Base-by-base conservation (phyloP, 2,113 vertebrate species). In the Acanthochromis polyacanthus region DNA sequence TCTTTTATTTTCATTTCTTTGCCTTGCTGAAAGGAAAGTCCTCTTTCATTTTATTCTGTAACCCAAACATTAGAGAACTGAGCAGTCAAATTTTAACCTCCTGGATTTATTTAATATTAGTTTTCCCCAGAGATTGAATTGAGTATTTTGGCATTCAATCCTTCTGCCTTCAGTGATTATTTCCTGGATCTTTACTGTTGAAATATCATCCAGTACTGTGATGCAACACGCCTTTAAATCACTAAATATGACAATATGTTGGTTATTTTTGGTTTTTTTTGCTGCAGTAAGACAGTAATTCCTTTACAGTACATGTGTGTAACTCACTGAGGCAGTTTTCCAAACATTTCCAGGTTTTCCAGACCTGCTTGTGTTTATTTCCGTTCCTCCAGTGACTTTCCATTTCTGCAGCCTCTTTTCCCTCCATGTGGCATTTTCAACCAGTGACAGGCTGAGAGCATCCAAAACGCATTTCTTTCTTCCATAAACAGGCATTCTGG, bases 321-420 rank as follows among this genome's bases (percentile, higher is more conserved):
- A 23, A 22, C 5, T 51, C 56, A 50, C 61, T 30, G 20, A 71
- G 58, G 53, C 53, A 45, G 36, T 64, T 82, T 85, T 83, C 52
- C 72, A 73, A 64, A 40, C 32, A 77, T 80, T 80, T 46, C 66
- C 38, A 69, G 5, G 72, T 38, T 71, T 89, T 86, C 80, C 79
- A 71, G 46, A 19, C 50, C 52, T 51, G 30, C 46, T 9, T 8
- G 0, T 78, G 63, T 83, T 86, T 88, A 68, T 89, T 88, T 90
- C 72, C 69, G 78, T 80, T 82, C 11, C 63, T 67, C 48, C 50
- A 16, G 32, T 53, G 76, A 63, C 38, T 88, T 89, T 88, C 77
- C 71, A 83, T 76, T 75, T 60, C 65, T 75, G 61, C 46, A 4
- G 60, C 59, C 50, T 58, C 28, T 57, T 66, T 75, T 75, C 55